Evolutionary conservation across 2,113 vertebrate genomes (phyloP), one percentile per base, ranked within the genome.

Genomic region (Muntiacus reevesi): DNA sequence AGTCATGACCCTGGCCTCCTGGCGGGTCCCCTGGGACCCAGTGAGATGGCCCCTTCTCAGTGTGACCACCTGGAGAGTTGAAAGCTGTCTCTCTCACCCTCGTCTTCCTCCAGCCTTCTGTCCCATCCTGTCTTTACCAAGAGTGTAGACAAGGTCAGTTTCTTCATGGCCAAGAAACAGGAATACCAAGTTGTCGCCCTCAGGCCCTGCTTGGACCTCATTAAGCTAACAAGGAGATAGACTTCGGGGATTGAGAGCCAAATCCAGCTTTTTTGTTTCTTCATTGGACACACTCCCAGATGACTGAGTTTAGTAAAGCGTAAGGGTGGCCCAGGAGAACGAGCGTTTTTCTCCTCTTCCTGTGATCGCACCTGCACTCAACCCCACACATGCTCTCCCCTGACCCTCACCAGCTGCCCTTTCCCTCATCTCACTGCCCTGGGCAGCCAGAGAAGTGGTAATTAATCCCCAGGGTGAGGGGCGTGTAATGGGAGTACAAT

Each of bases 381-480:
- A 8, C 28, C n/a, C 67, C 57, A 16, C 2, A 6, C 60, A 67
- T 3, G 0, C 11, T 6, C 0, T 54, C 9, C 28, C 82, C 28
- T 13, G 36, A 10, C 62, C 30, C 50, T 40, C 36, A 30, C 10
- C 36, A 19, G 2, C 60, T 52, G 21, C 27, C 12, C 64, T 9
- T 30, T 16, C 7, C 23, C 45, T 79, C 76, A 7, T 50, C 17
- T 33, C 71, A 9, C 23, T 36, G 78, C 12, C 64, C 45, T 28
- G 52, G 57, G 50, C 40, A 59, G 60, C 5, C 1, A 55, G 9
- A 43, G 19, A 47, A 33, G 57, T 50, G 13, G 40, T 52, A 59
- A 43, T 93, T 55, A 40, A 52, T 76, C 52, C 79, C 83, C 8
- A 0, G 43, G 43, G 50, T 30, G 8, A 27, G 45, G 79, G 30